Evolutionary conservation across 2,113 vertebrate genomes (phyloP).

Genomic region (Gila orcuttii): DNA sequence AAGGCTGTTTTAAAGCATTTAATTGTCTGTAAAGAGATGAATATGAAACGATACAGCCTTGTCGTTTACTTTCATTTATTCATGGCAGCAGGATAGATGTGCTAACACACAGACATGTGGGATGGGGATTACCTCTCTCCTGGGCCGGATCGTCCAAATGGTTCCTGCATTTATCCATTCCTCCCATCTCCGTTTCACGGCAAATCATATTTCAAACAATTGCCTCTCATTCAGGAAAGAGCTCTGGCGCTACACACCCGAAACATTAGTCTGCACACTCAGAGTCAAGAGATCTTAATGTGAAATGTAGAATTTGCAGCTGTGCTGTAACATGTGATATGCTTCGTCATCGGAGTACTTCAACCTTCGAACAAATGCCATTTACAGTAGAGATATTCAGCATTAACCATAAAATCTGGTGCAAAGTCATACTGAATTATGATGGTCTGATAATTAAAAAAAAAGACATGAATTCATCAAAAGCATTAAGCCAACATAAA

Average conservation of each 20-base stretch:
- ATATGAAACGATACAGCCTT: slow-evolving; percentile 21
- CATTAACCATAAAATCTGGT: neutral
- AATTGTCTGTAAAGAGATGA: neutral
- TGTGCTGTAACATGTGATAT: neutral
- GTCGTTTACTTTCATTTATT: slow-evolving; percentile 64
- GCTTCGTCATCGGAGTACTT: slow-evolving; percentile 9
- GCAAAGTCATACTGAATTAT: neutral
- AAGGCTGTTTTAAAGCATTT: neutral
- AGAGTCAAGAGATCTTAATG: neutral
- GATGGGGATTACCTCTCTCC: slow-evolving; percentile 38
- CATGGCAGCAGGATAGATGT: slow-evolving; percentile 59
- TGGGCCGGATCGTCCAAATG: neutral
- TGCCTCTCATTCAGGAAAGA: neutral
- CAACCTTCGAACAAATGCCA: neutral
- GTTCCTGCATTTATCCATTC: neutral
- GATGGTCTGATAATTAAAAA: neutral
- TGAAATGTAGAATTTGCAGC: neutral
- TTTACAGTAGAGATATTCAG: neutral
- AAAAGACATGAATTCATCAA: neutral
- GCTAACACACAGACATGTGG: slow-evolving; percentile 59
- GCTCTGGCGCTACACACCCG: slow-evolving; percentile 12
- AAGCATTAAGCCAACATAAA: neutral
- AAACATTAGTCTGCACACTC: slow-evolving; percentile 9
- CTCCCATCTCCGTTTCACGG: slow-evolving; percentile 3
- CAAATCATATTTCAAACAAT: slow-evolving; percentile 37